phyloP scores from a whole-genome alignment of 1,140 invertebrate species.

The Trichonephila inaurata region DNA sequence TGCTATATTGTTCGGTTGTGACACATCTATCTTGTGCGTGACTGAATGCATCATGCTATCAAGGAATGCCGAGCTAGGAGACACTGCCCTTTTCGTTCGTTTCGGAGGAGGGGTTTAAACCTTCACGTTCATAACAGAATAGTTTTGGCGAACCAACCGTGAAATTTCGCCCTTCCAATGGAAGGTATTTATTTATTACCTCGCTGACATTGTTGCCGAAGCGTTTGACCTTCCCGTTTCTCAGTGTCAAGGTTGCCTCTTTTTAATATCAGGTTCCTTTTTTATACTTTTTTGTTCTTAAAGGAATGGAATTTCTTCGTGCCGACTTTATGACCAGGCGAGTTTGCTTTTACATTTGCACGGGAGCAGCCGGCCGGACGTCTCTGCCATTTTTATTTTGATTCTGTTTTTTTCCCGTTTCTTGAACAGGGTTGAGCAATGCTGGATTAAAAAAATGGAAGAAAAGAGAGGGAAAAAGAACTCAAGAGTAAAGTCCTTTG shows the following conservation, averaged over 20 bases:
- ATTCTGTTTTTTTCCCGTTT: neutral
- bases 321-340: slow-evolving; percentile 39
- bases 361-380: slow-evolving; percentile 27
- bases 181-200: slow-evolving; percentile 72
- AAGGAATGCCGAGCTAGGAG: slow-evolving; percentile 61
- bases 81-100: slow-evolving; percentile 56
- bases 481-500: neutral
- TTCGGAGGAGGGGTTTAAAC: slow-evolving; percentile 41
- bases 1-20: slow-evolving; percentile 69
- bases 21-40: slow-evolving; percentile 67
- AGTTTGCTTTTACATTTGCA: slow-evolving; percentile 31
- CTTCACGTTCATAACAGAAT: slow-evolving; percentile 58
- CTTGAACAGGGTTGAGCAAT: neutral
- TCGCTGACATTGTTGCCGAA: slow-evolving; percentile 73
- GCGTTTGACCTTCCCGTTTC: slow-evolving; percentile 74
- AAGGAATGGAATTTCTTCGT: slow-evolving; percentile 32
- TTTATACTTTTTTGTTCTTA: neutral
- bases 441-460: neutral
- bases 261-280: slow-evolving; percentile 57
- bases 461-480: neutral
- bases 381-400: slow-evolving; percentile 12
- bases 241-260: slow-evolving; percentile 69
- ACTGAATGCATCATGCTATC: slow-evolving; percentile 68
- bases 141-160: slow-evolving; percentile 71
- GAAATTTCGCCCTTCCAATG: slow-evolving; percentile 70